Conservation (phyloP, 2,113 vertebrate species). For the Odontesthes bonariensis region DNA sequence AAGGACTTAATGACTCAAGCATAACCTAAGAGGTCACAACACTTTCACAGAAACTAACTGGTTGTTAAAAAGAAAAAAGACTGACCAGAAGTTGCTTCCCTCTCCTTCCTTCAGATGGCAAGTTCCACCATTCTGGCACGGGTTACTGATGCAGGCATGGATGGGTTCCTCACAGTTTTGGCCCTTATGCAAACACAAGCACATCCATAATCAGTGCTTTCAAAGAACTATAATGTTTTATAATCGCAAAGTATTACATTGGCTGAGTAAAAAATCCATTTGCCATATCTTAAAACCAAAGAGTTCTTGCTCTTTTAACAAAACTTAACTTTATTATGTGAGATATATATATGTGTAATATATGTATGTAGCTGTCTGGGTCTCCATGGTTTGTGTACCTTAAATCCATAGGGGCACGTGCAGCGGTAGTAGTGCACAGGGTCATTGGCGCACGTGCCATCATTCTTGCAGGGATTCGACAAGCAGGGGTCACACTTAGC, state of each 20-base stretch:
- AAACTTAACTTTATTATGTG: background rate
- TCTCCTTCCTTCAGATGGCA: conserved; percentile 96
- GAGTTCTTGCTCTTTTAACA: background rate
- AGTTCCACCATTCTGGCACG: conserved; percentile 92
- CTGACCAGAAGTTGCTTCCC: conserved; percentile 93
- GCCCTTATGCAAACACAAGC: conserved; percentile 81
- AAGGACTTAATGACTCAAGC: no score
- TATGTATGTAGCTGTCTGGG: background rate
- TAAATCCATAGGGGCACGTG: conserved; percentile 96
- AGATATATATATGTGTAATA: background rate
- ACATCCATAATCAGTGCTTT: conserved; percentile 7
- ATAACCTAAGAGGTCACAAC: background rate
- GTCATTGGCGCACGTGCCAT: conserved; percentile 95
- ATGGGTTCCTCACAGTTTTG: conserved; percentile 95
- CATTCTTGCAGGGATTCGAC: conserved; percentile 96
- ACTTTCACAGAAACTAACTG: background rate
- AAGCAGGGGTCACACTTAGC: conserved; percentile 98
- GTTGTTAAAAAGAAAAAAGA: background rate
- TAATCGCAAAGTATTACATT: background rate
- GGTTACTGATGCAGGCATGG: conserved; percentile 95
- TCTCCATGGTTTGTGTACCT: conserved; percentile 80
- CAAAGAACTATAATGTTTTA: conserved; percentile 12
- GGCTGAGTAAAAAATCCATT: background rate
- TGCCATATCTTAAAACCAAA: background rate
- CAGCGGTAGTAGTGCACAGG: conserved; percentile 97